phyloP scores from a whole-genome alignment of 1,140 invertebrate genomes.

The Ectropis grisescens region DNA sequence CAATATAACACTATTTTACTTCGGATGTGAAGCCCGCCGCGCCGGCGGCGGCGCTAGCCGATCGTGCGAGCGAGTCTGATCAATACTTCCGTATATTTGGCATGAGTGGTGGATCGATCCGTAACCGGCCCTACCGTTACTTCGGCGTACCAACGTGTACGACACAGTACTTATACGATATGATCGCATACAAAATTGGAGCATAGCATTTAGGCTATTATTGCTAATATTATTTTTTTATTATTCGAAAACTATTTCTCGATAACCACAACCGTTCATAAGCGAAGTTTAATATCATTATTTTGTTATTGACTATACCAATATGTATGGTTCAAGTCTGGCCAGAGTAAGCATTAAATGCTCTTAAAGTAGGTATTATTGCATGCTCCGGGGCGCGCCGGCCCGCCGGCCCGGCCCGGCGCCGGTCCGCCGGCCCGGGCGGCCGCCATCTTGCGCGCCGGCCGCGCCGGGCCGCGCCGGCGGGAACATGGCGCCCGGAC shows the following conservation, averaged over 20 bases:
- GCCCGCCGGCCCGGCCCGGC: constrained; percentile 16
- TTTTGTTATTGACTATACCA: constrained; percentile 60
- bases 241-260: constrained; percentile 65
- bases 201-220: constrained; percentile 63
- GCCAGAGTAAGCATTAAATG: constrained; percentile 43
- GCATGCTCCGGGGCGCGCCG: constrained; percentile 28
- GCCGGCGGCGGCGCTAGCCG: constrained; percentile 13
- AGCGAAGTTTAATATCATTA: constrained; percentile 64
- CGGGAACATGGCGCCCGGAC: constrained; percentile 8
- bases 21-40: constrained; percentile 26
- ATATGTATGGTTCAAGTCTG: constrained; percentile 49
- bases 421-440: constrained; percentile 3
- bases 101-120: constrained; percentile 18
- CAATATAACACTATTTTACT: constrained; percentile 64
- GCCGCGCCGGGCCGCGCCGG: constrained; percentile 2
- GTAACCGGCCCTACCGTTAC: constrained; percentile 6
- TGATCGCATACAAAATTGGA: constrained; percentile 50
- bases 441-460: constrained; percentile 4
- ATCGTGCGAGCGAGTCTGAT: constrained; percentile 19
- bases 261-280: constrained; percentile 69
- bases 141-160: background rate
- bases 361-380: constrained; percentile 48
- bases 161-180: constrained; percentile 34
- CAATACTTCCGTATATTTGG: constrained; percentile 33
- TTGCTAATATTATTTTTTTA: constrained; percentile 62